Evolutionary conservation across 2,888 invertebrate species (phyloP).

Genomic region (Microctonus brassicae): DNA sequence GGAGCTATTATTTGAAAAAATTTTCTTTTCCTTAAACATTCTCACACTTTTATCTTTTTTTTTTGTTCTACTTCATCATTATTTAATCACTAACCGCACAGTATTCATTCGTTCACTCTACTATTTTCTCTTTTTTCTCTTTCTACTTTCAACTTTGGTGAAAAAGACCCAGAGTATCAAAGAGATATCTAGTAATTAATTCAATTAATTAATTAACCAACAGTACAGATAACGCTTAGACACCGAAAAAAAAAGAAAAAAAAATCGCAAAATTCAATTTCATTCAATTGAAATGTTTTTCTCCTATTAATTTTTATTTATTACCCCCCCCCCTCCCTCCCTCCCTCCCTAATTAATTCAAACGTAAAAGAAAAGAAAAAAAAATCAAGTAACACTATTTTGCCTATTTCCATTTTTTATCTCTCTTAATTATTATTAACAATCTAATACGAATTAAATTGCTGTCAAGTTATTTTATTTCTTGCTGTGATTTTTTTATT

Average conservation of each 20-base stretch:
- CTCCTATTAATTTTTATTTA: neutral
- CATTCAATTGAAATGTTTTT: neutral
- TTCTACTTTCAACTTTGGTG: constrained; percentile 5
- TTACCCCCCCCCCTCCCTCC: too few species aligned
- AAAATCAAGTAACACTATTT: constrained; percentile 21
- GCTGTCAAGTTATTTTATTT: constrained; percentile 50
- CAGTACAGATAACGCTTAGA: neutral
- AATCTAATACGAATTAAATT: constrained; percentile 21
- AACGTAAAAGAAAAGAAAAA: neutral
- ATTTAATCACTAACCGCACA: neutral
- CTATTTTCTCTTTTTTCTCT: constrained; percentile 23
- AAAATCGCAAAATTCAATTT: neutral
- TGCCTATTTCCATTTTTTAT: too few species aligned
- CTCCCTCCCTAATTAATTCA: neutral
- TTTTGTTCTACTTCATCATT: constrained; percentile 18
- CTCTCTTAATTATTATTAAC: neutral
- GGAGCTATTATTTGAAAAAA: constrained; percentile 23
- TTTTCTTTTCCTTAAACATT: constrained; percentile 41
- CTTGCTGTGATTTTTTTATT: constrained; percentile 34
- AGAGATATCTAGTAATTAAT: neutral
- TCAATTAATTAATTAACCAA: neutral
- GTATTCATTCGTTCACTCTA: constrained; percentile 4
- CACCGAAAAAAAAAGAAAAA: neutral
- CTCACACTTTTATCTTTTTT: constrained; percentile 42
- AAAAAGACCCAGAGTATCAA: constrained; percentile 1